A percentile compares a stretch with the other conserved stretches of the same genome.
These are phyloP conservation scores for Semnornis frantzii DNA, from an alignment of 2,113 vertebrate species.

Conservation along the genomic window DNA sequence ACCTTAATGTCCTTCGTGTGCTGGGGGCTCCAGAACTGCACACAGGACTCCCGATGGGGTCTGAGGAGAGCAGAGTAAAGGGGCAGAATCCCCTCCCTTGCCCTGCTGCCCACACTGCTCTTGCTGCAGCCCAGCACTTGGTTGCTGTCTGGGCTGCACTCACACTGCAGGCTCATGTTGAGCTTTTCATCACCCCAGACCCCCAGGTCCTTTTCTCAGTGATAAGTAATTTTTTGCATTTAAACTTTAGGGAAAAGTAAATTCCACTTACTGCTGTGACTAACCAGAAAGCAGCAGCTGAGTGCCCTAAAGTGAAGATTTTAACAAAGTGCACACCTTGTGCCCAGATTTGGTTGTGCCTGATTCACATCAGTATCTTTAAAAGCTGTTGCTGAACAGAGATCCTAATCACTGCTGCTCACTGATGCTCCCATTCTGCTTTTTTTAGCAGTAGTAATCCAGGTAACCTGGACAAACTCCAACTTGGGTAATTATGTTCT, in stretches of 20 bases:
- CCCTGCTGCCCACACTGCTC: no score
- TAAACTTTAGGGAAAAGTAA: not conserved
- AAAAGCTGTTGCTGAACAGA: constrained; percentile 20
- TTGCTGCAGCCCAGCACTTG: no score
- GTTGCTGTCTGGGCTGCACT: no score
- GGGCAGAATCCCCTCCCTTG: no score
- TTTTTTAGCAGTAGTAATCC: constrained; percentile 64
- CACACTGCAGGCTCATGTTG: no score
- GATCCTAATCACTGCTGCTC: not conserved
- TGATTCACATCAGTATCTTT: not conserved
- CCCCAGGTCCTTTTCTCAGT: not conserved
- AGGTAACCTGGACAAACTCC: constrained; percentile 58
- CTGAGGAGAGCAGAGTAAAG: no score
- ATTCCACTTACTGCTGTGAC: not conserved
- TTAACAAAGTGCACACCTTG: not conserved
- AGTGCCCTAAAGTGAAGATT: not conserved
- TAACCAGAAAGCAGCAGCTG: not conserved
- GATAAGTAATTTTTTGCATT: not conserved
- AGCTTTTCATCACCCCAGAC: no score
- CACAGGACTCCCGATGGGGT: no score
- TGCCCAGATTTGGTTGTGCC: not conserved
- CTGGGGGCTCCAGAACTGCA: no score
- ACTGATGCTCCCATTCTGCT: not conserved
- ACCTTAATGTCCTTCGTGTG: no score
- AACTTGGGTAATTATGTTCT: constrained; percentile 40